Evolutionary conservation across 2,888 invertebrate species (phyloP), one percentile per base, ranked within the genome.

Genomic region (Aleiodes leptofemur): DNA sequence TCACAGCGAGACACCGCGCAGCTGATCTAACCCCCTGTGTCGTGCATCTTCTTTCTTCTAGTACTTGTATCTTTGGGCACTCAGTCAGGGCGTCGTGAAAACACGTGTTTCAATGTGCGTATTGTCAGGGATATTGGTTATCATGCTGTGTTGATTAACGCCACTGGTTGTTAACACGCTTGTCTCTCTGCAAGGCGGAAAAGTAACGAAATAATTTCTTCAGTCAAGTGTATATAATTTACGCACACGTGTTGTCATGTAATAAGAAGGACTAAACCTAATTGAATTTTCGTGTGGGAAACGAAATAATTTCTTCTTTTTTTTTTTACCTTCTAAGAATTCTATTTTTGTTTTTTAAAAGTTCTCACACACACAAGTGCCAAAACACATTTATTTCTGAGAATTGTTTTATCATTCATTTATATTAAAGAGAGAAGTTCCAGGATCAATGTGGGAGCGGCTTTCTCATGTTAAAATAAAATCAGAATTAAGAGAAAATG

Each of bases 391-490:
- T 38, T 13, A 38, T n/a, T 64, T 48, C 64, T n/a, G 23, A 43
- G 64, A 64, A 64, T 9, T 4, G 43, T 64, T 64, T 64, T 43
- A 48, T 16, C 7, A 23, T 23, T 23, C 23, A 23, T 23, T 23
- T 2, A 16, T 48, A 64, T 64, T 64, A 64, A 23, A 23, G 48
- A 23, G 64, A 61, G 61, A 38, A 16, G 38, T 38, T 13, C 1
- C 5, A 31, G 29, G 38, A 61, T 61, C 61, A 73, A 51, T 53
- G 53, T 29, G 57, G 68, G 61, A 70, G 7, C 69, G 59, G 69
- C 29, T 29, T 23, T 53, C n/a, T 64, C 38, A 23, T 23, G 53
- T 34, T 56, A 50, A 56, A 55, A 79, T 79, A 76, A 73, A 61
- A 66, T 74, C 76, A 68, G 34, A 9, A 11, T 57, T 53, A 68